These are phyloP conservation scores for Catharus fuscescens DNA, from an alignment of 2,113 vertebrate genomes.

Conservation along the genomic window DNA sequence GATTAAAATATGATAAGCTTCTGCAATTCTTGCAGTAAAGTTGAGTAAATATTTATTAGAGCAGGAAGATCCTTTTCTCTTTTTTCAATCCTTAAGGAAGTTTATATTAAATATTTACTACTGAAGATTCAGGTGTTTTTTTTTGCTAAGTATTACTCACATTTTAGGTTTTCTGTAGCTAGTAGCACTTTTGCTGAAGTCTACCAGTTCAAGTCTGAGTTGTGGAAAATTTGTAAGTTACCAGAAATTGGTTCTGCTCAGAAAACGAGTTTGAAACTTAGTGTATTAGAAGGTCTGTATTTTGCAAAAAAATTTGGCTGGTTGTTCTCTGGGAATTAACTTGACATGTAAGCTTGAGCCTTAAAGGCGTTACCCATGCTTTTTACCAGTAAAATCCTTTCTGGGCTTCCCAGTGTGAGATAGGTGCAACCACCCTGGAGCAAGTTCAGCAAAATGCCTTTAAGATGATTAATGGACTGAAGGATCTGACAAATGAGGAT, in stretches of 20 bases:
- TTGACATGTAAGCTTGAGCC: not conserved
- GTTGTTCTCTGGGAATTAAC: not conserved
- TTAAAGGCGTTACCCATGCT: rapidly evolving
- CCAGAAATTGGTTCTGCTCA: not conserved
- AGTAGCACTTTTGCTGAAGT: not conserved
- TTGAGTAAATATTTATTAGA: not conserved
- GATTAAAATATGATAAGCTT: not conserved
- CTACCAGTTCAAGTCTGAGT: not conserved
- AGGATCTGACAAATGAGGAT: not conserved
- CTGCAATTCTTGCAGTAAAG: not conserved
- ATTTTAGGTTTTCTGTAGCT: not conserved
- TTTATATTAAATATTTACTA: not conserved
- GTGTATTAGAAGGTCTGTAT: not conserved
- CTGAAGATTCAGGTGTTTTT: not conserved
- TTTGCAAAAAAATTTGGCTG: not conserved
- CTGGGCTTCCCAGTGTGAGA: not conserved
- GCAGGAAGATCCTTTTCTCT: not conserved
- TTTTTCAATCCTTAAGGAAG: not conserved
- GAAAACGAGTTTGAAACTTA: not conserved
- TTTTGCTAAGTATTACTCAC: not conserved
- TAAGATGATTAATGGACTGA: not conserved
- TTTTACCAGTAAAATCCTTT: not conserved
- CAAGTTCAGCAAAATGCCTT: not conserved
- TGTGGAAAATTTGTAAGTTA: not conserved
- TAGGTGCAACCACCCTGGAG: not conserved